Evolutionary conservation across 1,140 invertebrate genomes (phyloP), one percentile per base, ranked within the genome.

Genomic region (Papilio polyxenes): DNA sequence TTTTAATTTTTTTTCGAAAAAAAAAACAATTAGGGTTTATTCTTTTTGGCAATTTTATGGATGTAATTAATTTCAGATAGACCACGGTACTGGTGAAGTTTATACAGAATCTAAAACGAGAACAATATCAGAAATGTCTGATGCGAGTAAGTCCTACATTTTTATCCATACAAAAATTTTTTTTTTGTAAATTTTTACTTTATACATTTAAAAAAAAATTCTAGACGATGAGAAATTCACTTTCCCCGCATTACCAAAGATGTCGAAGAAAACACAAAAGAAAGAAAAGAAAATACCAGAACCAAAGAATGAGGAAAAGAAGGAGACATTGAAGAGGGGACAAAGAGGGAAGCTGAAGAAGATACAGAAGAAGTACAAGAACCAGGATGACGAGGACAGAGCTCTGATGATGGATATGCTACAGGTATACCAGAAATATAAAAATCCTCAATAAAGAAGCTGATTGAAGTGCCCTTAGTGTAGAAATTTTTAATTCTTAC

Each of bases 321-420:
- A 95, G 86, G 90, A 94, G 74, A 89, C 95, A 65, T 84, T 95
- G 6, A 99, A 99, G 95, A 94, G 98, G 88, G 98, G 98, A 1
- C 98, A 99, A 88, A 97, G 96, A 90, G 96, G 97, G 69, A 99
- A 99, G 91, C 87, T 98, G 81, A 99, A 99, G 91, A 99, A 99
- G 95, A 98, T 99, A n/a, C 99, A 99, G 95, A 97, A 98, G 90
- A 99, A 99, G 92, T 99, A 99, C 90, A 98, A 97, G 92, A 97
- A 99, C 95, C 98, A 99, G 94, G 99, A 99, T 94, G 99, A 99
- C 77, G 99, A 99, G 89, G 99, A 99, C 89, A 95, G 98, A 81
- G 95, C 96, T 89, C 88, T 98, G 23, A 95, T 97, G 86, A 98
- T 99, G 98, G 96, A 97, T 89, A 96, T 99, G 82, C 94, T 98